Base-by-base conservation (phyloP, 2,888 invertebrate genomes). In the Orchestes rusci region DNA sequence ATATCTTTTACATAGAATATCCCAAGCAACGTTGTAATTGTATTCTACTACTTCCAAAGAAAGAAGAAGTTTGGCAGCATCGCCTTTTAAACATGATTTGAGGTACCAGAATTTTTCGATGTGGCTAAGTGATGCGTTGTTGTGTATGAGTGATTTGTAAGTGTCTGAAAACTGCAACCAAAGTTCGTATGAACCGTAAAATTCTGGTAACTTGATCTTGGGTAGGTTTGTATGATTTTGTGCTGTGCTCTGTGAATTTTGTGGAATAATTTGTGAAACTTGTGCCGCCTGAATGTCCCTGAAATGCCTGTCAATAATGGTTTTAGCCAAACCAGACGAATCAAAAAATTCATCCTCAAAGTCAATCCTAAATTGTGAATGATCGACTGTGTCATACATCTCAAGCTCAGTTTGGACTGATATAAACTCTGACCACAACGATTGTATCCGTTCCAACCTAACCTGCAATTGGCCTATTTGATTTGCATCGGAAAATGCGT, bases 261-360 rank as follows among this genome's bases (percentile, higher is more conserved):
- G 17, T 18, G 23, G 23, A 7, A 10, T 23, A 23, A 17, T 23
- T 23, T 23, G 23, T 23, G 23, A 23, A 23, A 7, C 10, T 23
- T 23, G 7, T 23, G 5, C 7, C 10, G 5, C 10, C 23, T 23
- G 23, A 23, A 23, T 5, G 10, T 23, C 23, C 10, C 23, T 23
- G n/a, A 34, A 34, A 34, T 34, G 13, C 3, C 18, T 4, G n/a
- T 34, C 34, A 8, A 34, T 4, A 3, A 34, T 34, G 7, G 7
- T 17, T 17, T 34, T 34, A 4, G 34, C 34, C 17, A 3, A 7
- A 3, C 34, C 27, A 4, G 13, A n/a, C 5, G 13, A 16, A 2
- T 7, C 37, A 37, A 37, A 37, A 13, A 37, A 37, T 23, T 37
- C 37, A 37, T 37, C 23, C 16, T 37, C 37, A 16, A 37, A 37